Base-by-base conservation (phyloP, 2,113 vertebrate genomes). In the Trachemys scripta region DNA sequence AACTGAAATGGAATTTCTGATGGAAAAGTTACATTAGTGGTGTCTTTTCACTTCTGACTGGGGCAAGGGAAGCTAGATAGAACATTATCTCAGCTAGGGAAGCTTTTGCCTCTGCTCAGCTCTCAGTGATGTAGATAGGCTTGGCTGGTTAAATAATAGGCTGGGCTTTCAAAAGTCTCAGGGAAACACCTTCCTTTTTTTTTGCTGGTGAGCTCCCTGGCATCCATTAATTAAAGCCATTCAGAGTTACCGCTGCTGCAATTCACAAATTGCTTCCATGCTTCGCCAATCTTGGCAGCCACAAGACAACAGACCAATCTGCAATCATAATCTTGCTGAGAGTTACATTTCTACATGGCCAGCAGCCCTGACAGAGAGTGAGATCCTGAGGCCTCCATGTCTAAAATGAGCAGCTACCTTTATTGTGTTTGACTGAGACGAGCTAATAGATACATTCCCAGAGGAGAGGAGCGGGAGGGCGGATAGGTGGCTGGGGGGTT, bases 161-260 rank as follows among this genome's bases (percentile, higher is more conserved):
- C 62, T 90, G 83, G 56, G 13, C 59, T 95, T 87, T 94, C 84
- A 89, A 54, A 93, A 54, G 8, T 87, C 57, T 38, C 65, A 91
- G 50, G 54, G 38, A 92, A 65, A 85, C 78, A 84, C 10, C 50
- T 90, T 91, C 2, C 0, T 81, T 72, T 85, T 83, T 83, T 88
- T 20, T 24, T 85, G 12, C 54, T 87, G 57, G 25, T 85, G 50
- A 91, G 8, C 2, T 90, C 8, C 35, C 49, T 92, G 65, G 8
- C 6, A 89, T 92, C 90, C 31, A 42, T 81, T 94, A 89, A 89
- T 89, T 96, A 54, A 90, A 94, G 51, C 20, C 20, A 5, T 87
- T 92, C 53, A 81, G 84, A 80, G 17, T 80, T 80, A 82, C 27
- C 20, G 79, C 27, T 90, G 72, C 27, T 80, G 50, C 13, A 72